Conservation (phyloP, 2,888 invertebrate genomes). For the Hyppa rectilinea region DNA sequence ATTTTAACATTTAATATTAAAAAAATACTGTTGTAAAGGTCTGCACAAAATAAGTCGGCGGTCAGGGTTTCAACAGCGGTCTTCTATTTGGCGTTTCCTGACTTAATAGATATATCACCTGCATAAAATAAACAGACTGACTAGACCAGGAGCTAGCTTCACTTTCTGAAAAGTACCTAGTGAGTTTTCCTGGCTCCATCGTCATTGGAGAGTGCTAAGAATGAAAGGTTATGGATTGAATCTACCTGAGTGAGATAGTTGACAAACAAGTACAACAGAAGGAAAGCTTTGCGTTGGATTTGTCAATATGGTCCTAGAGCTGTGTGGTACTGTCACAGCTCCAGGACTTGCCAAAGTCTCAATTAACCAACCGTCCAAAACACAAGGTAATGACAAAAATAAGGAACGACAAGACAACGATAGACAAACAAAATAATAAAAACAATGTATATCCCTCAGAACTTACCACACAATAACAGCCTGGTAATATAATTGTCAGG, state of each 20-base stretch:
- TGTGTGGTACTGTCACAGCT: neutral
- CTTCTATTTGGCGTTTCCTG: no score
- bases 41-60: no score
- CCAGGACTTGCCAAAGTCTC: neutral
- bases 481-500: conserved; percentile 50
- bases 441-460: neutral
- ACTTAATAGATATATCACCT: neutral
- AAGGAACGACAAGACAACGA: neutral
- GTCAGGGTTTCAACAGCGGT: no score
- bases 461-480: conserved; percentile 21
- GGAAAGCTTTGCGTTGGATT: neutral
- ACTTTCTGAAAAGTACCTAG: neutral
- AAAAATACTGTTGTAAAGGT: no score
- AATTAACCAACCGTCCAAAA: no score
- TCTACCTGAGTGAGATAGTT: no score
- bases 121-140: neutral
- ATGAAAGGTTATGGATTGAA: neutral
- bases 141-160: no score
- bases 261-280: neutral
- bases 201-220: no score
- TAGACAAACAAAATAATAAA: neutral
- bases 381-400: neutral
- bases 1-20: no score
- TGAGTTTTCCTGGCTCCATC: neutral
- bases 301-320: no score